Evolutionary conservation across 2,797 vertebrate species (phyloP), one percentile per base, ranked within the genome.

Genomic region (Erethizon dorsatum): DNA sequence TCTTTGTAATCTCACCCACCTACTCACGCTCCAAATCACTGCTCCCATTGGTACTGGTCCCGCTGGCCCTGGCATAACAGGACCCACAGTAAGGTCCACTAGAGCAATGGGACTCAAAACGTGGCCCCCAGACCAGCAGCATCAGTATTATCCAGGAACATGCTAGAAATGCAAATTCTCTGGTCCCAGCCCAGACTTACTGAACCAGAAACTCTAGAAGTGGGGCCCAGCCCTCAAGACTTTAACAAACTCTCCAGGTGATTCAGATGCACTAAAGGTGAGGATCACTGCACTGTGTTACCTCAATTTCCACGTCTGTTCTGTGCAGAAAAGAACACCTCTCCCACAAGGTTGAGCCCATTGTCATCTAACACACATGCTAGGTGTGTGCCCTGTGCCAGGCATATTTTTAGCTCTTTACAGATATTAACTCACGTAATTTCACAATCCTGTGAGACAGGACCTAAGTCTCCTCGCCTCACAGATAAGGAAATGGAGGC

Each of bases 261-360:
- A 78, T 71, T 77, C 54, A 14, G 37, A 14, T 5, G 8, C 22
- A 18, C 54, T 45, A 15, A 57, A 69, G 5, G 33, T 88, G 52
- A 77, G 90, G 89, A 15, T 52, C 45, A 0, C 12, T 59, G 37
- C 11, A 0, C 52, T n/a, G 45, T 9, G 18, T 50, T n/a, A 7
- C 52, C 71, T 97, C 92, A n/a, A 22, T 91, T 75, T 86, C 85
- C 69, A 92, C 17, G 22, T 26, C 41, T 73, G 65, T 28, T 10
- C 54, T 65, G 50, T 33, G 45, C 41, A 54, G 77, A 31, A 52
- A 90, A 50, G 41, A 93, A 52, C 31, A 9, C 15, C 0, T 2
- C 0, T 41, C 69, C 82, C 47, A 69, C 18, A 45, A 78, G 50
- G 45, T 47, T 24, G 63, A 65, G n/a, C 65, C 69, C 50, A 57